phyloP scores from a whole-genome alignment of 2,113 vertebrate genomes.

The Peromyscus polionotus region DNA sequence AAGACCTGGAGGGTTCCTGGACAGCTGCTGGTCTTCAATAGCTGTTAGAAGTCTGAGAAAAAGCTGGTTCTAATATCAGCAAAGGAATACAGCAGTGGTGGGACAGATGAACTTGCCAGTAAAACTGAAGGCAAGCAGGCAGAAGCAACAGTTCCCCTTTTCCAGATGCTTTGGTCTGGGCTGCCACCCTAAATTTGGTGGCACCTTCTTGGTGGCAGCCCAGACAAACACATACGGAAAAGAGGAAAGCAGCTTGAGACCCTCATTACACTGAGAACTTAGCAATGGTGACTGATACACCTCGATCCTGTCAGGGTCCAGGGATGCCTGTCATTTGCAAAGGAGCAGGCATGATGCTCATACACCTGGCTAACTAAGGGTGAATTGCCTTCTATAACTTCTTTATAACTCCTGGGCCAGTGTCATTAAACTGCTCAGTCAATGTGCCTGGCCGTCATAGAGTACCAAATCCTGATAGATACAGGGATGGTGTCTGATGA shows the following conservation, averaged over 20 bases:
- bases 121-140: background rate
- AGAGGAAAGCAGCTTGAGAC: background rate
- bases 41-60: background rate
- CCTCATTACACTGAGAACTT: background rate
- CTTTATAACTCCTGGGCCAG: background rate
- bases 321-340: background rate
- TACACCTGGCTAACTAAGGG: background rate
- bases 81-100: background rate
- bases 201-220: background rate
- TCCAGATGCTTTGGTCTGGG: background rate
- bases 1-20: background rate
- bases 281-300: background rate
- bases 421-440: background rate
- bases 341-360: background rate
- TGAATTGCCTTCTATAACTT: background rate
- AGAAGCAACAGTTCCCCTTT: background rate
- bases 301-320: too few relatives aligned
- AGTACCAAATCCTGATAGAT: background rate
- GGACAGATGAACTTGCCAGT: background rate
- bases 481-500: background rate
- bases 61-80: background rate
- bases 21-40: background rate
- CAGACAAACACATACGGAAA: background rate
- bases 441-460: background rate
- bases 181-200: background rate